These are phyloP conservation scores for Agriopis aurantiaria DNA, from an alignment of 2,888 invertebrate species.

Conservation along the genomic window DNA sequence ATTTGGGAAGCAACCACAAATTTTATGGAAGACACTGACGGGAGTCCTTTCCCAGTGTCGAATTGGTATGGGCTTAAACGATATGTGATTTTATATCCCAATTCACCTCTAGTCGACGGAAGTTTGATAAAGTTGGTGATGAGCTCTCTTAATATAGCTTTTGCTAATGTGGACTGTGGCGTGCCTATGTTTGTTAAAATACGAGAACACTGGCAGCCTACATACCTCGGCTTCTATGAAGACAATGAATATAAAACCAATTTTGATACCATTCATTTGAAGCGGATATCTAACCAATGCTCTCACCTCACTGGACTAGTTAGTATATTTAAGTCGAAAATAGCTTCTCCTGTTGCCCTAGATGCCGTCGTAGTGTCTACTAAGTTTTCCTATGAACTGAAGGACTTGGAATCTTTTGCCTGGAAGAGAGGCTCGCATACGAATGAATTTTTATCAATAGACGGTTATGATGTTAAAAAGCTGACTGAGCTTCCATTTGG, in stretches of 20 bases:
- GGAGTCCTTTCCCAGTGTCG: constrained; percentile 87
- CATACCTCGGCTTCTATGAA: constrained; percentile 93
- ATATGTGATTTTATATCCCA: constrained; percentile 92
- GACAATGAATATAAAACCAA: constrained; percentile 92
- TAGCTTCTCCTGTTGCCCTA: constrained; percentile 87
- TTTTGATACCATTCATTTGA: constrained; percentile 96
- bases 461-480: constrained; percentile 81
- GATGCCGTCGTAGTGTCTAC: constrained; percentile 90
- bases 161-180: constrained; percentile 92
- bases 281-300: constrained; percentile 92
- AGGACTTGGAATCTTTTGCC: constrained; percentile 86
- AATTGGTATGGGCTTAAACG: constrained; percentile 93
- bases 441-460: constrained; percentile 81
- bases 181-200: constrained; percentile 96
- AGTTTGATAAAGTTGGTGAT: constrained; percentile 91
- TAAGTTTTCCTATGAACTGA: constrained; percentile 91
- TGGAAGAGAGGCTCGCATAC: constrained; percentile 87
- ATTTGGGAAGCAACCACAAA: constrained; percentile 77
- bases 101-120: constrained; percentile 88
- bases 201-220: constrained; percentile 92
- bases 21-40: constrained; percentile 76
- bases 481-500: constrained; percentile 92
- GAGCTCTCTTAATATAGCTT: constrained; percentile 93
- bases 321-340: constrained; percentile 96
- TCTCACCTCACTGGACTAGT: constrained; percentile 94